phyloP scores from a whole-genome alignment of 2,797 vertebrate genomes.

The Lutjanus argentimaculatus region DNA sequence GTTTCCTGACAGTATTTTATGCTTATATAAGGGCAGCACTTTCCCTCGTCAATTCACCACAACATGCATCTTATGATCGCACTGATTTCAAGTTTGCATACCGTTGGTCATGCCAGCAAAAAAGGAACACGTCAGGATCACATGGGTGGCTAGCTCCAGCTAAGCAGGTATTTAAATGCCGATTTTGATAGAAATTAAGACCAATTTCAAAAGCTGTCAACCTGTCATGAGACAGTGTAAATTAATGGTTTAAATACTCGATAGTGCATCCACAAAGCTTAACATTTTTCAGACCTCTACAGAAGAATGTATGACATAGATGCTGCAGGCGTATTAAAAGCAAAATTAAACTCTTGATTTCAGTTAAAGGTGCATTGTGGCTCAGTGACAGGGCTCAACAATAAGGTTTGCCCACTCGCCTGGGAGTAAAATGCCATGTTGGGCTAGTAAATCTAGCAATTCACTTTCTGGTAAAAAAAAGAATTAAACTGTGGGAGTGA shows the following conservation, averaged over 20 bases:
- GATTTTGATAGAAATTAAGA: background rate
- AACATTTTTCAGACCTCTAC: background rate
- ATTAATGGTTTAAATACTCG: background rate
- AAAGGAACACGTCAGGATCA: background rate
- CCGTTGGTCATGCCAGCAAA: background rate
- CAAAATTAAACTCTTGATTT: too few species aligned
- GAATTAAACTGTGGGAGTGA: too few species aligned
- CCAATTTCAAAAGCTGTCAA: too few species aligned
- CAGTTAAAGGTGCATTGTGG: too few species aligned
- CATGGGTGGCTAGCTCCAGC: background rate
- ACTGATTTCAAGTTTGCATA: background rate
- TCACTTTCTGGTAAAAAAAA: too few species aligned
- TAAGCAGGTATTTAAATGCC: too few species aligned
- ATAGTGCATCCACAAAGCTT: background rate
- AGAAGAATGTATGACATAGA: background rate
- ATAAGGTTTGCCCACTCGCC: too few species aligned
- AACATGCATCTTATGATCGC: background rate
- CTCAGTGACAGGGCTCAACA: too few species aligned
- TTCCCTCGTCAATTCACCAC: background rate
- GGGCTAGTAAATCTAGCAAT: too few species aligned
- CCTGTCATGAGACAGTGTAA: too few species aligned
- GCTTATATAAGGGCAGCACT: background rate
- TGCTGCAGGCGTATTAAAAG: too few species aligned
- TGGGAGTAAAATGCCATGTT: too few species aligned
- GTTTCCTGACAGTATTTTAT: background rate